These are phyloP conservation scores for Drosophila bunnanda DNA, from an alignment of 2,888 invertebrate species.

Conservation along the genomic window DNA sequence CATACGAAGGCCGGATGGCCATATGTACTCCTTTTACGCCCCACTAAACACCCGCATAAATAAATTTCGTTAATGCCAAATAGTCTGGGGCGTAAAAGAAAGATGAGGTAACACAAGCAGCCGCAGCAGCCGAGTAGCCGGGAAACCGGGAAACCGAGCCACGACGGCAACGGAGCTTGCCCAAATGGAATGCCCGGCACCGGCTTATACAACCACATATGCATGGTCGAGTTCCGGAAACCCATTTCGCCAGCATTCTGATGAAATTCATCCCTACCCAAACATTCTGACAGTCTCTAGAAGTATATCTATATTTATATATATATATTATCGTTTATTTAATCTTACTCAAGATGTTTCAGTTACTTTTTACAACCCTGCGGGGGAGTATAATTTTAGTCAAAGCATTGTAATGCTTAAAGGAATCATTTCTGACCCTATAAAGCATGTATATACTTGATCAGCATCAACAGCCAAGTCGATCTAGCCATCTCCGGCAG, in stretches of 20 bases:
- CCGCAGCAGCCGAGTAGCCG: conserved; percentile 32
- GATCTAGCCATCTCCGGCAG: no score
- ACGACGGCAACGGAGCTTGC: conserved; percentile 39
- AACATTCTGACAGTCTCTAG: no score
- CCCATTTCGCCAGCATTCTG: conserved; percentile 17
- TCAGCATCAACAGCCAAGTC: no score
- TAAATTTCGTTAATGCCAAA: conserved; percentile 82
- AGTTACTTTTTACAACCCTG: no score
- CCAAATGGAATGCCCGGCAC: conserved; percentile 67
- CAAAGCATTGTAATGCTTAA: no score
- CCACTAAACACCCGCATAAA: conserved; percentile 81
- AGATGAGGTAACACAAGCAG: conserved; percentile 70
- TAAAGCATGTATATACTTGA: no score
- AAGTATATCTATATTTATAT: no score
- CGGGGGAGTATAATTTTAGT: no score
- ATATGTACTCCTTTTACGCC: conserved; percentile 80
- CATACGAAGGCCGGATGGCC: conserved; percentile 49
- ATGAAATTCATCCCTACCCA: no score
- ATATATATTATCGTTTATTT: not conserved
- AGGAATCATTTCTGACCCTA: no score
- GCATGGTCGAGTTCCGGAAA: conserved; percentile 25
- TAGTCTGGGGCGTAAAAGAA: conserved; percentile 81
- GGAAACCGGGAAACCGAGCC: conserved; percentile 26
- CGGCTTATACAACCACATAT: conserved; percentile 30
- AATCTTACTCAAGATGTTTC: not conserved